These are phyloP conservation scores for Bugulina stolonifera DNA, from an alignment of 2,888 invertebrate genomes.

Conservation along the genomic window DNA sequence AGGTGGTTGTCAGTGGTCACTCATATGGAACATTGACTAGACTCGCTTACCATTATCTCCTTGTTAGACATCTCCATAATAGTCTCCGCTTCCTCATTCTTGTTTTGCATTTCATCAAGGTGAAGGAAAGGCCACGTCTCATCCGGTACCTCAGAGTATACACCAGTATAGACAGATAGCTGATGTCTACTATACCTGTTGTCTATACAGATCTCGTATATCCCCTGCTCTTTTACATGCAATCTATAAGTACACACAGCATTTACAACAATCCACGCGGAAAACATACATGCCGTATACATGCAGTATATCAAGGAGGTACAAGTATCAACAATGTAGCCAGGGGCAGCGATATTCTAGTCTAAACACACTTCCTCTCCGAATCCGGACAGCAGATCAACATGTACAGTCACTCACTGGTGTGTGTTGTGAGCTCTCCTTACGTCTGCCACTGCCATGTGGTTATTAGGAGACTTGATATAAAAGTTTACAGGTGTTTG, in stretches of 20 bases:
- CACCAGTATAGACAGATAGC: not conserved
- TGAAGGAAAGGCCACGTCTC: constrained; percentile 1
- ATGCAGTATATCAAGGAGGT: too few relatives aligned
- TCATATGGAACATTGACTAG: too few relatives aligned
- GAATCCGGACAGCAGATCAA: too few relatives aligned
- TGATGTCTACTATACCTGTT: not conserved
- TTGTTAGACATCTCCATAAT: constrained; percentile 15
- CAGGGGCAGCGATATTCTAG: too few relatives aligned
- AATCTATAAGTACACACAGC: too few relatives aligned
- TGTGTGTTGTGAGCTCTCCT: not conserved
- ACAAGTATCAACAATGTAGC: too few relatives aligned
- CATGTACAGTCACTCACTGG: constrained; percentile 13
- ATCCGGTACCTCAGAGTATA: constrained; percentile 1
- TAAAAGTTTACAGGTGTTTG: constrained; percentile 13
- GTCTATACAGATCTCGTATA: constrained; percentile 6
- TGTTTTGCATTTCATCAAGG: not conserved
- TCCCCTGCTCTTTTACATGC: not conserved
- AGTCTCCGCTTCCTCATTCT: not conserved
- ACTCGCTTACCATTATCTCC: not conserved
- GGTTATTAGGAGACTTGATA: not conserved
- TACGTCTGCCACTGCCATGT: not conserved
- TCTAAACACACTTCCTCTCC: too few relatives aligned
- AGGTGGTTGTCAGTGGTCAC: too few relatives aligned
- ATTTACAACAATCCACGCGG: too few relatives aligned
- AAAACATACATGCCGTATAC: too few relatives aligned